Percentiles rank a stretch among this genome's conserved stretches.
These are phyloP conservation scores for Nephrotoma flavescens DNA, from an alignment of 2,888 invertebrate genomes.

Conservation along the genomic window DNA sequence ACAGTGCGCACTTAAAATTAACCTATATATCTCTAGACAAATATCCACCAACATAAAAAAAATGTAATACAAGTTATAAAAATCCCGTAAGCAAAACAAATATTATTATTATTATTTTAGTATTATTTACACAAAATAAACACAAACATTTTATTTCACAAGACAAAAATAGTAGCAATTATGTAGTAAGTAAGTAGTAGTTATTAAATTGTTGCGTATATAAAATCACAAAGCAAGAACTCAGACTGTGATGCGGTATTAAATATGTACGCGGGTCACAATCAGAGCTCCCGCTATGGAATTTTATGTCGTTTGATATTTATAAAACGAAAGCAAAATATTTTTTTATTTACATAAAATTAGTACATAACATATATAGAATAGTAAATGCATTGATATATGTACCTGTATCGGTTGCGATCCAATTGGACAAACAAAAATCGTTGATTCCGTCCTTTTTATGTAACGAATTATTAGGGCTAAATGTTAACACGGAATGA, in stretches of 20 bases:
- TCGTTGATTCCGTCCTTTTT: not conserved
- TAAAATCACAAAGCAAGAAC: conserved; percentile 67
- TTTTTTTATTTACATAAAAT: not conserved
- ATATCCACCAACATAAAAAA: not conserved
- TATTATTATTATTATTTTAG: not conserved
- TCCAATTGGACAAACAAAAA: not conserved
- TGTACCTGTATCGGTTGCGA: not conserved
- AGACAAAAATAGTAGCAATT: not conserved
- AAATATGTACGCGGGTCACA: conserved; percentile 56
- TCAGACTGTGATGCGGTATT: conserved; percentile 86
- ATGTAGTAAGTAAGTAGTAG: not conserved
- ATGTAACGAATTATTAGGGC: not conserved
- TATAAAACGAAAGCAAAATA: not conserved
- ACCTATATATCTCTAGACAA: not conserved
- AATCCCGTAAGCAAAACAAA: not conserved
- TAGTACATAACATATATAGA: not conserved
- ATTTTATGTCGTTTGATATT: conserved; percentile 5
- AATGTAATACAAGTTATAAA: not conserved
- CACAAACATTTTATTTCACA: not conserved
- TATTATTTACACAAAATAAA: not conserved
- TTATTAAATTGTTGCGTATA: not conserved
- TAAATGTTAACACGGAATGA: conserved; percentile 3
- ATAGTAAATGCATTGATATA: not conserved
- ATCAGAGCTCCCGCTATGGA: conserved; percentile 53
- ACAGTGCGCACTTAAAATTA: not conserved